Evolutionary conservation across 2,797 vertebrate genomes (phyloP), one percentile per base, ranked within the genome.

Genomic region (Todus mexicanus): DNA sequence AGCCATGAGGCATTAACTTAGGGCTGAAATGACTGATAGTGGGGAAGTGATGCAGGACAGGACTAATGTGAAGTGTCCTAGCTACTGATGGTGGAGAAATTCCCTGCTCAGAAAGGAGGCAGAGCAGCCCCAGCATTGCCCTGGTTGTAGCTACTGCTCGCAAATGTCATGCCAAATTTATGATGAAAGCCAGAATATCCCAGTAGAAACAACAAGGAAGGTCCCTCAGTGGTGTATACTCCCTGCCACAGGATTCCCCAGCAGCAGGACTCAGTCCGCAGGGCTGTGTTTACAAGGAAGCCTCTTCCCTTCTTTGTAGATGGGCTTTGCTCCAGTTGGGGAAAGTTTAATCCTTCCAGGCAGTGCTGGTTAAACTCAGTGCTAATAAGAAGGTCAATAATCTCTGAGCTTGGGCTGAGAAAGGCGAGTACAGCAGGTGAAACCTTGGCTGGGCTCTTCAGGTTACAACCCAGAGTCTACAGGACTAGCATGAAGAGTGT

Each of bases 401-500:
- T n/a, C 11, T 54, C 59, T 27, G 40, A 15, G 4, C 11, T 10
- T 20, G 14, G 5, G 21, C 9, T 9, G 54, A 70, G 42, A 25
- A 45, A 27, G 51, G 54, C 45, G 35, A 51, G 84, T 10, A 35
- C 27, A 5, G 69, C 15, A 1, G n/a, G 37, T 38, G 35, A 42
- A 74, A 23, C 18, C 27, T 27, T 15, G 33, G 29, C 65, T 72
- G 60, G 76, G 37, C 43, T 83, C 73, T 27, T 35, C 56, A 35
- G 64, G 14, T 33, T 56, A 35, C 43, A 72, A 8, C 59, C 12
- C 7, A 4, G 59, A 23, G 19, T 77, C 61, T 15, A 9, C 26
- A 31, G n/a, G 56, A 61, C 7, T 40, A 12, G 22, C 14, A 15
- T 1, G 23, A 71, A 64, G 74, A 0, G 0, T 7, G 33, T 31